A percentile compares a stretch with the other conserved stretches of the same genome.
Evolutionary conservation across 2,888 invertebrate genomes (phyloP).

Genomic region (Chrysotoxum bicinctum): DNA sequence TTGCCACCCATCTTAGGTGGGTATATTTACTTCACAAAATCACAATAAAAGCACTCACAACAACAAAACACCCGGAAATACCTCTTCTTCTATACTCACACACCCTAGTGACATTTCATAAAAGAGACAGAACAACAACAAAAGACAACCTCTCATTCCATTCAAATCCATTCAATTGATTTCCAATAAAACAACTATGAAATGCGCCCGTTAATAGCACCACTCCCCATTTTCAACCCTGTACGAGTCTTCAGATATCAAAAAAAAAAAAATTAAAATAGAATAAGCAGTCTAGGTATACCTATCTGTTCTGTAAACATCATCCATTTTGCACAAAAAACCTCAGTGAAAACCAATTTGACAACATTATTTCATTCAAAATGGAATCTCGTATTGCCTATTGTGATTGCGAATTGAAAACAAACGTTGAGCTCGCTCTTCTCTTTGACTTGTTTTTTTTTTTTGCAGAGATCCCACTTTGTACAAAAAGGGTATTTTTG

Average conservation of each 20-base stretch:
- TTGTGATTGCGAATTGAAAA: slow-evolving; percentile 15
- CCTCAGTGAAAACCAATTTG: neutral
- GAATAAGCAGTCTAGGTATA: neutral
- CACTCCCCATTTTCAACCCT: neutral
- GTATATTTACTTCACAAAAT: slow-evolving; percentile 38
- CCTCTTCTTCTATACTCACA: slow-evolving; percentile 27
- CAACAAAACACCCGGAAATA: slow-evolving; percentile 44
- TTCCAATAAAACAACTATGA: slow-evolving; percentile 59
- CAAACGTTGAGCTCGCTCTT: neutral
- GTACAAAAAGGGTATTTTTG: no score
- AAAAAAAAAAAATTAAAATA: neutral
- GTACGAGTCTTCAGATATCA: neutral
- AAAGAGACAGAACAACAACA: slow-evolving; percentile 10
- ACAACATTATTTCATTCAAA: slow-evolving; percentile 16
- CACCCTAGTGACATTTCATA: slow-evolving; percentile 7
- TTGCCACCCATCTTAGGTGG: neutral
- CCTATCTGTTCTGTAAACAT: neutral
- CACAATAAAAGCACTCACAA: slow-evolving; percentile 28
- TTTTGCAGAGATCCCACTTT: slow-evolving; percentile 2
- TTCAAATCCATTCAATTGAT: slow-evolving; percentile 69
- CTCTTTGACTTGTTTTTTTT: neutral
- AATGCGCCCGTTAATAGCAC: slow-evolving; percentile 23
- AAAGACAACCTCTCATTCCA: slow-evolving; percentile 28
- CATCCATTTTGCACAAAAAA: slow-evolving; percentile 1
- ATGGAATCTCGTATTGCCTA: slow-evolving; percentile 19